Evolutionary conservation across 2,113 vertebrate genomes (phyloP), one percentile per base, ranked within the genome.

Genomic region (Setophaga petechia): DNA sequence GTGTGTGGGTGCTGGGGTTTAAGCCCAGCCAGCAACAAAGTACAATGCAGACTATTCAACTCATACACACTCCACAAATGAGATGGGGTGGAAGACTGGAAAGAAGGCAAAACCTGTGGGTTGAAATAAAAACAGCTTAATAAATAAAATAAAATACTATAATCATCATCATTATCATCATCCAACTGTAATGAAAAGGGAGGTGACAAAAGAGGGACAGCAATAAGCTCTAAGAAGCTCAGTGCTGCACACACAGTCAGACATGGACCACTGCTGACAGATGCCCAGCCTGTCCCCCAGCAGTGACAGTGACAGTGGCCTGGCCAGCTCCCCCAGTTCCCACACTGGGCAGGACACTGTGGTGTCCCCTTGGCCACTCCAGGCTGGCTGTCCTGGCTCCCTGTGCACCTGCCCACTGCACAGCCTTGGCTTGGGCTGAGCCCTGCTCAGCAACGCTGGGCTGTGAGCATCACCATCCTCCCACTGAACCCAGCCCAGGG

Each of bases 401-500:
- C 51, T 28, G 57, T 17, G 35, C 31, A 25, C 0, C 12, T 27
- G 18, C 35, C 28, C 10, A 0, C 22, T 12, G 43, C 24, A 4
- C 63, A 58, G 51, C 58, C 39, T 23, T 12, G 44, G 24, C 69
- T 30, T n/a, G 54, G 61, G 28, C 37, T 25, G 52, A 51, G 67
- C 58, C 58, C 43, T 15, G 43, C 59, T 15, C 47, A 41, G 39
- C 31, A 35, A 0, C 72, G 3, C 8, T 3, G n/a, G 33, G 43
- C 11, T 41, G 55, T 35, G 71, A 54, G 31, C 62, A 35, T 4
- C 71, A 18, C n/a, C 54, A 8, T 46, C 46, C 62, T 55, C n/a
- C 27, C n/a, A 2, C 30, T 3, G 47, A 69, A 1, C 58, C n/a
- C 57, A 17, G 0, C 21, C 6, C 72, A 49, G 2, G 21, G 49